These are phyloP conservation scores for Lathamus discolor DNA, from an alignment of 2,113 vertebrate species.

Conservation along the genomic window DNA sequence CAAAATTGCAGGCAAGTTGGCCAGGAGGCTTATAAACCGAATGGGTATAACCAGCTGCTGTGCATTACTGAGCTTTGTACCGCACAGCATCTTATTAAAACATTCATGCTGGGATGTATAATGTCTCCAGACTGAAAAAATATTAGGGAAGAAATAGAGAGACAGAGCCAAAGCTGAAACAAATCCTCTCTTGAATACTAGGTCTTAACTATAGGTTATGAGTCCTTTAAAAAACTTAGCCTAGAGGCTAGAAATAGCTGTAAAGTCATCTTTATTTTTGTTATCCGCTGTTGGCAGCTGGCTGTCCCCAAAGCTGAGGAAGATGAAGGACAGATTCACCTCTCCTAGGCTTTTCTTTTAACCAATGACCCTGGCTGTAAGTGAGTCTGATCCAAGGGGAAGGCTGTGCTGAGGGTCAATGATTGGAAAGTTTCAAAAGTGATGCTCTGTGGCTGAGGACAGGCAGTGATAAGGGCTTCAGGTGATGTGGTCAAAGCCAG, in stretches of 20 bases:
- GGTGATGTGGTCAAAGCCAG: neutral
- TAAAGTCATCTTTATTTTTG: neutral
- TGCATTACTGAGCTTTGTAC: neutral
- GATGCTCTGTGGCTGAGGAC: accelerated
- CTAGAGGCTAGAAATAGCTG: neutral
- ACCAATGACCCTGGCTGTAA: accelerated
- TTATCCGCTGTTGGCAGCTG: accelerated
- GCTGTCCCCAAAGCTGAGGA: neutral
- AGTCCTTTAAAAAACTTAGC: neutral
- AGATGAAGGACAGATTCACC: neutral
- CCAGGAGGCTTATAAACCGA: neutral
- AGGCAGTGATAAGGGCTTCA: neutral
- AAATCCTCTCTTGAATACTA: neutral
- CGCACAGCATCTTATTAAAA: neutral
- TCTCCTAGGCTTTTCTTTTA: neutral
- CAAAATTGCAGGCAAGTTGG: neutral
- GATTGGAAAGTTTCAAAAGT: neutral
- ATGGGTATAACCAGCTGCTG: neutral
- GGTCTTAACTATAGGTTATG: neutral
- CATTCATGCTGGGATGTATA: neutral
- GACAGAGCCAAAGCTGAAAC: neutral
- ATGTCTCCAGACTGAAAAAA: neutral
- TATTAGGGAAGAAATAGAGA: neutral
- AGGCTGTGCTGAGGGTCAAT: neutral
- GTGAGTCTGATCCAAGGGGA: neutral